phyloP scores from a whole-genome alignment of 64 coral and sea anemone genomes.

The Trachythela sp. region DNA sequence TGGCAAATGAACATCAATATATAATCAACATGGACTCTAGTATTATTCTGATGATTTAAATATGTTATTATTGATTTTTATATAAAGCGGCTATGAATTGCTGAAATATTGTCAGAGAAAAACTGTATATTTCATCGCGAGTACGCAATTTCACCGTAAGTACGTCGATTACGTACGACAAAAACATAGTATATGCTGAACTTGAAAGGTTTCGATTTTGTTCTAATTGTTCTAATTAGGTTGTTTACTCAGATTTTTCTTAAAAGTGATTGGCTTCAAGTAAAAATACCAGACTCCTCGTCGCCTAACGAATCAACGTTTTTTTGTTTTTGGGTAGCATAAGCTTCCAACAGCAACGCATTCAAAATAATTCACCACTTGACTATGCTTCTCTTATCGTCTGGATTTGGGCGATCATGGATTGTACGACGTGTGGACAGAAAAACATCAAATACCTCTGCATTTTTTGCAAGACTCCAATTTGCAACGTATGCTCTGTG shows the following conservation, averaged over 20 bases:
- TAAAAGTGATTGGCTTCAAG: neutral
- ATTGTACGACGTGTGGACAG: constrained; percentile 49
- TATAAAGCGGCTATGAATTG: no score
- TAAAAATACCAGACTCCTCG: neutral
- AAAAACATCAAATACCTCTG: constrained; percentile 50
- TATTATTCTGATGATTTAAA: no score
- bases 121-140: constrained; percentile 28
- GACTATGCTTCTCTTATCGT: neutral
- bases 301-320: neutral
- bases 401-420: constrained; percentile 29
- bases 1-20: no score
- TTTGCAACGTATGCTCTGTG: constrained; percentile 44
- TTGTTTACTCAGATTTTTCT: neutral
- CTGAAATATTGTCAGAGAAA: constrained; percentile 30
- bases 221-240: neutral
- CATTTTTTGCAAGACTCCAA: constrained; percentile 45
- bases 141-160: constrained; percentile 8
- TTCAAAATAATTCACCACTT: neutral
- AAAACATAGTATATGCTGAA: neutral
- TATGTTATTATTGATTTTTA: no score
- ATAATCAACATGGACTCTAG: no score
- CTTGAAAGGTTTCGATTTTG: neutral
- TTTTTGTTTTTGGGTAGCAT: neutral
- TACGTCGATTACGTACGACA: constrained; percentile 9
- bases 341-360: neutral